phyloP scores from a whole-genome alignment of 1,140 invertebrate genomes.

The Drosophila ambigua region DNA sequence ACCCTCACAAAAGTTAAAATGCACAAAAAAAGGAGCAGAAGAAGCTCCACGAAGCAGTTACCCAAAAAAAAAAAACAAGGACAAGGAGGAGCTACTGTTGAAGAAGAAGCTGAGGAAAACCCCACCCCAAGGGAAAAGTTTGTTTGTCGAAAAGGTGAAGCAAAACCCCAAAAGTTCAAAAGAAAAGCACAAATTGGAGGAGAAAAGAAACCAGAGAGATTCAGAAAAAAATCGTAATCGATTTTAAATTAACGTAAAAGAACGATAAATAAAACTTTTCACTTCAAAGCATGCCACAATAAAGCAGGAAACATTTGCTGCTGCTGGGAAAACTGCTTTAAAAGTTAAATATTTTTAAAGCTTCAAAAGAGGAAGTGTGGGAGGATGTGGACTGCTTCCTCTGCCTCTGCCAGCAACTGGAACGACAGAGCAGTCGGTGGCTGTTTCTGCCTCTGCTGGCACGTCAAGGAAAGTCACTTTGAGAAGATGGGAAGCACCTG shows the following conservation, averaged over 20 bases:
- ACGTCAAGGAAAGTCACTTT: conserved; percentile 50
- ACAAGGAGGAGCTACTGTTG: neutral
- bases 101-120: conserved; percentile 4
- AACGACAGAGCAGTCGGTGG: too few species aligned
- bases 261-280: conserved; percentile 30
- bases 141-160: conserved; percentile 31
- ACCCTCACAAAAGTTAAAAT: conserved; percentile 32
- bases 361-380: too few species aligned
- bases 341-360: conserved; percentile 33
- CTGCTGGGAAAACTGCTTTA: neutral
- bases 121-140: conserved; percentile 24
- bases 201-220: neutral
- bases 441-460: conserved; percentile 4
- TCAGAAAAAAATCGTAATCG: conserved; percentile 30
- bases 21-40: conserved; percentile 26
- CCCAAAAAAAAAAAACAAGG: conserved; percentile 11
- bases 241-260: conserved; percentile 54
- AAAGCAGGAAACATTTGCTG: neutral
- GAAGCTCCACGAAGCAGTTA: neutral
- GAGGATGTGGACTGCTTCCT: too few species aligned
- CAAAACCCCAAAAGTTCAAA: conserved; percentile 25
- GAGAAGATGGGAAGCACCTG: neutral
- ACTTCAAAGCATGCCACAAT: conserved; percentile 25
- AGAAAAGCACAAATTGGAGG: conserved; percentile 48
- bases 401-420: too few species aligned